Conservation (phyloP, 2,888 invertebrate species). For the Ectropis crepuscularia region DNA sequence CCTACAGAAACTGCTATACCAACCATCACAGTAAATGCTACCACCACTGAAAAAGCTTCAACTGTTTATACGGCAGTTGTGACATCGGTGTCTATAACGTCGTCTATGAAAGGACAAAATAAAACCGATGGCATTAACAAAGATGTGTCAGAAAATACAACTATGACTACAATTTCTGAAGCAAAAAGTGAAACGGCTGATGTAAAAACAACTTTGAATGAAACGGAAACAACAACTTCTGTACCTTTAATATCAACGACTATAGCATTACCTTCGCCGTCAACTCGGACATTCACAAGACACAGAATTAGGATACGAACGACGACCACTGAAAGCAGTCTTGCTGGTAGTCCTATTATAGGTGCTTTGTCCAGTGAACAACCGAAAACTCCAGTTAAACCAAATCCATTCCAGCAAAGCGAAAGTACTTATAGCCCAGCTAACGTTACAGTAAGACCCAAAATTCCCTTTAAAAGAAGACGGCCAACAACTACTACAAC, state of each 20-base stretch:
- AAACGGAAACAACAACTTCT: constrained; percentile 57
- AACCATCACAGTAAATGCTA: constrained; percentile 57
- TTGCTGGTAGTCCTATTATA: constrained; percentile 59
- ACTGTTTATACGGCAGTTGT: constrained; percentile 82
- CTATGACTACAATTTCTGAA: constrained; percentile 43
- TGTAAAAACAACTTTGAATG: constrained; percentile 53
- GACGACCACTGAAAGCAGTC: constrained; percentile 68
- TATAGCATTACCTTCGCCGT: constrained; percentile 33
- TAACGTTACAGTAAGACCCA: constrained; percentile 60
- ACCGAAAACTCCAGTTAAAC: constrained; percentile 57
- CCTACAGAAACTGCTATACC: constrained; percentile 60
- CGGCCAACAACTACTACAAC: constrained; percentile 72
- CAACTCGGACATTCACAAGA: constrained; percentile 54
- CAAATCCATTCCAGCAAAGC: constrained; percentile 61
- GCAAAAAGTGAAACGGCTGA: constrained; percentile 51
- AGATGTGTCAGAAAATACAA: constrained; percentile 60
- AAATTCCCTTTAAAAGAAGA: constrained; percentile 66
- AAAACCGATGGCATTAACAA: constrained; percentile 65
- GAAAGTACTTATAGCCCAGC: constrained; percentile 57
- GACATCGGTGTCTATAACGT: constrained; percentile 81
- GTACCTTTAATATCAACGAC: constrained; percentile 46
- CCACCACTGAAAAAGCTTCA: constrained; percentile 77
- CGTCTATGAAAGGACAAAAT: constrained; percentile 79
- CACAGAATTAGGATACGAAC: constrained; percentile 75
- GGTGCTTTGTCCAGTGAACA: constrained; percentile 64